phyloP scores from a whole-genome alignment of 1,140 invertebrate species.

The Cecropterus lyciades region DNA sequence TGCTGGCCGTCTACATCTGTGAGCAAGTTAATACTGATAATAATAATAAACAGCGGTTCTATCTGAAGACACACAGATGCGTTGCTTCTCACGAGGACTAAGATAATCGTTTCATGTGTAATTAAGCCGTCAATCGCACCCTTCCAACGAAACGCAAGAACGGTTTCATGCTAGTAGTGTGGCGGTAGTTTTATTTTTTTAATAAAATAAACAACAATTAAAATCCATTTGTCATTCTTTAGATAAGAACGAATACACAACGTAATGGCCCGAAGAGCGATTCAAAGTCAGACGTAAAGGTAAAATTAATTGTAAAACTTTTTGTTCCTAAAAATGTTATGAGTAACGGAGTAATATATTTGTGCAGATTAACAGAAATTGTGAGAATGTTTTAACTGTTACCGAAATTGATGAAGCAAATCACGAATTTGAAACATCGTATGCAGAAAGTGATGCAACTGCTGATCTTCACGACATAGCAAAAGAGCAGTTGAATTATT shows the following conservation, averaged over 20 bases:
- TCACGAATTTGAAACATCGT: slow-evolving; percentile 5
- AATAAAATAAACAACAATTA: too few species aligned
- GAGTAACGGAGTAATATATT: background rate
- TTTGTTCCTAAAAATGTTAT: background rate
- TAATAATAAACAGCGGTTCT: too few species aligned
- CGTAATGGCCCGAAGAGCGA: slow-evolving; percentile 45
- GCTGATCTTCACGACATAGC: slow-evolving; percentile 2
- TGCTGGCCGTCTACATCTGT: too few species aligned
- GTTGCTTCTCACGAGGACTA: too few species aligned
- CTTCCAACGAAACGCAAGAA: too few species aligned
- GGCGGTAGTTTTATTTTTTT: too few species aligned
- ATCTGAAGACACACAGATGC: too few species aligned
- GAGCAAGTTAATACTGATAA: too few species aligned
- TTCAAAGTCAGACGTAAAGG: slow-evolving; percentile 57
- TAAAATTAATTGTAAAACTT: background rate
- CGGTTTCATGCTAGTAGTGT: too few species aligned
- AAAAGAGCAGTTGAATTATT: slow-evolving; percentile 3
- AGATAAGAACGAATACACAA: slow-evolving; percentile 42
- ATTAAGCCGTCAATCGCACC: too few species aligned
- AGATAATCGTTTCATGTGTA: too few species aligned
- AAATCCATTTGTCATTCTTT: too few species aligned
- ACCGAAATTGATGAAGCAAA: slow-evolving; percentile 33
- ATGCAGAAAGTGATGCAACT: slow-evolving; percentile 12
- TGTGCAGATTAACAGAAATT: slow-evolving; percentile 46
- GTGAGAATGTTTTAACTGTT: slow-evolving; percentile 37